Base-by-base conservation (phyloP, 2,888 invertebrate genomes). In the Hypsopygia costalis region DNA sequence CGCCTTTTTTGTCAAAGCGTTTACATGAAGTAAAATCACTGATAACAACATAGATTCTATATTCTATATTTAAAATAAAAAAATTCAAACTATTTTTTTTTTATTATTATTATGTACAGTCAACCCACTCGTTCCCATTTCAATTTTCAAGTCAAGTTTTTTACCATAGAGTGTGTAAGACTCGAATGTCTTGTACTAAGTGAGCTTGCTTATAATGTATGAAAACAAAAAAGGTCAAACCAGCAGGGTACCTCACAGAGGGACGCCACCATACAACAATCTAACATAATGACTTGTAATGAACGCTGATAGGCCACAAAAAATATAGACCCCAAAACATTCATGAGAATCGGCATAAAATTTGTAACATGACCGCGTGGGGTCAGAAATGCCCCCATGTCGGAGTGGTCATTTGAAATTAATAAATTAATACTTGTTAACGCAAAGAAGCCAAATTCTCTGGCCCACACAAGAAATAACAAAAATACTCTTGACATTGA, bases 221-320 rank as follows among this genome's bases (percentile, higher is more conserved):
- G 54, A 52, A 56, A 53, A 51, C 58, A 62, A 58, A 56, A 64
- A 55, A 45, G 43, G 44, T 57, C 47, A 47, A 55, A 71, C 64
- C 81, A 78, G 81, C 80, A 68, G 77, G 81, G 61, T 57, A 57
- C 52, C 73, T 49, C 61, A 34, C 66, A 56, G 58, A 53, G 59
- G 76, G 72, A 74, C 62, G 16, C 16, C 16, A 67, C 69, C 72
- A 52, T 65, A 70, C 74, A 71, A 72, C 66, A 68, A 69, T 72
- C 71, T 67, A 70, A 70, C 75, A 74, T 81, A 80, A 81, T 81
- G 74, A 71, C 67, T 67, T 45, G 69, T 81, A 81, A 81, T 81
- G 80, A 67, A 70, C 71, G 69, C 49, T 72, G 76, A 77, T 77
- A 70, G 69, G 66, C 48, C 57, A 52, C 55, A 52, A 68, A 62